A percentile compares a stretch with the other conserved stretches of the same genome.
Evolutionary conservation across 2,888 invertebrate genomes (phyloP).

Genomic region (Caenorhabditis doughertyi): DNA sequence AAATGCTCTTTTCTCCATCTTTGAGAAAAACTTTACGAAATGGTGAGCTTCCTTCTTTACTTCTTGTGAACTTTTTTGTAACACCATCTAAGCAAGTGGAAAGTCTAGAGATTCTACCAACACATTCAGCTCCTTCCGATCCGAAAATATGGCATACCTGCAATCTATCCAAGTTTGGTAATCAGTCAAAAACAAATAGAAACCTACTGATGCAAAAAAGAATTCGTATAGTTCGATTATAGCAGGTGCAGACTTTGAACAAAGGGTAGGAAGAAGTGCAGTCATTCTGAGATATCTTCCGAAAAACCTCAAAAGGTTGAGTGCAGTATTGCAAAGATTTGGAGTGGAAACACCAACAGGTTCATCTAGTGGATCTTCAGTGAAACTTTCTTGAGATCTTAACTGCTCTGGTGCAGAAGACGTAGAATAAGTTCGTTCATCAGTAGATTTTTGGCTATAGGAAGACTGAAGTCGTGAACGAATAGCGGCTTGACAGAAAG

Average conservation of each 20-base stretch:
- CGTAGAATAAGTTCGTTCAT: slow-evolving; percentile 27
- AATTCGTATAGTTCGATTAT: slow-evolving; percentile 79
- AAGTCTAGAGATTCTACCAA: slow-evolving; percentile 44
- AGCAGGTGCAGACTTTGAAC: slow-evolving; percentile 75
- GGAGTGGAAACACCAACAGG: slow-evolving; percentile 66
- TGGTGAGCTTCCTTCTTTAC: slow-evolving; percentile 11
- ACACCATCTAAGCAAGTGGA: slow-evolving; percentile 50
- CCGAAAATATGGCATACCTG: slow-evolving; percentile 67
- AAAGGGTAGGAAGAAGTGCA: slow-evolving; percentile 77
- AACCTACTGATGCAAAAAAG: slow-evolving; percentile 77
- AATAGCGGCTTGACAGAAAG: slow-evolving; percentile 55
- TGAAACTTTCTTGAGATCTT: slow-evolving; percentile 35
- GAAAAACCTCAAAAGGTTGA: slow-evolving; percentile 79
- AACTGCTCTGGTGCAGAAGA: slow-evolving; percentile 20
- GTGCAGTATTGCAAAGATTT: slow-evolving; percentile 81
- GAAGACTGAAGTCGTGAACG: slow-evolving; percentile 43
- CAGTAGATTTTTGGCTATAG: slow-evolving; percentile 32
- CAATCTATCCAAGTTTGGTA: slow-evolving; percentile 13
- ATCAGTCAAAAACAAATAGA: no score
- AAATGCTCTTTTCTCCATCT: slow-evolving; percentile 15
- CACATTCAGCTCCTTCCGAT: slow-evolving; percentile 56
- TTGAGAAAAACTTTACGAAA: slow-evolving; percentile 37
- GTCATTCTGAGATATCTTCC: slow-evolving; percentile 81
- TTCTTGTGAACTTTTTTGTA: slow-evolving; percentile 25
- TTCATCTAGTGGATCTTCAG: slow-evolving; percentile 49